Base-by-base conservation (phyloP, 2,797 vertebrate genomes). In the Triplophysa bombifrons region DNA sequence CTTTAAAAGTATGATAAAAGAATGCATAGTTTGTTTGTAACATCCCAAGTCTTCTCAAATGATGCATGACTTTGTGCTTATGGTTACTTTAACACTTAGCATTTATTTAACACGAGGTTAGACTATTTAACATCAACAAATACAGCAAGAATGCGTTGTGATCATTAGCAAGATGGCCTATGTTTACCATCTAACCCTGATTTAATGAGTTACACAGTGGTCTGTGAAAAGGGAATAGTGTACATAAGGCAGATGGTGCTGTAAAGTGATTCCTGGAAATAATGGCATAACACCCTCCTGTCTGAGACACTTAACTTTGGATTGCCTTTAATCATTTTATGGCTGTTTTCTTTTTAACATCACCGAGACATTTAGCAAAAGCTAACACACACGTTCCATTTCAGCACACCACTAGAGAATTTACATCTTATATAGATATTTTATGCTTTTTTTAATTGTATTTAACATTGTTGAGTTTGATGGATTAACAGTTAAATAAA, bases 151-250 rank as follows among this genome's bases (percentile, higher is more conserved):
- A 82, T 86, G 74, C 60, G 30, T 72, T 61, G 78, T 89, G 88
- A 84, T 84, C 85, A 84, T 80, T 78, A 50, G 27, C 27, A 75
- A 63, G 46, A 53, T 72, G 30, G 75, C 25, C 60, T 44, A 30
- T 51, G 10, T 44, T 80, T 75, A 80, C 75, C 56, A 9, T 81
- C 85, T 75, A 85, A 68, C 17, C 71, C 60, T 27, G 9, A 25
- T 83, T 86, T 89, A 89, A 90, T 90, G 84, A 91, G 72, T 87
- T 83, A 82, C 84, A 86, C 86, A 86, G 58, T n/a, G n/a, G 66
- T 81, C 79, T 87, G 87, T 74, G 75, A 82, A 67, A 76, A 55
- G 56, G 48, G 70, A 67, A 25, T 50, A 41, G 63, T 78, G 66
- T 74, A 50, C 76, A 72, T 50, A 50, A 53, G 67, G n/a, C 44